phyloP scores from a whole-genome alignment of 2,797 vertebrate genomes.

The Leptodactylus fallax region DNA sequence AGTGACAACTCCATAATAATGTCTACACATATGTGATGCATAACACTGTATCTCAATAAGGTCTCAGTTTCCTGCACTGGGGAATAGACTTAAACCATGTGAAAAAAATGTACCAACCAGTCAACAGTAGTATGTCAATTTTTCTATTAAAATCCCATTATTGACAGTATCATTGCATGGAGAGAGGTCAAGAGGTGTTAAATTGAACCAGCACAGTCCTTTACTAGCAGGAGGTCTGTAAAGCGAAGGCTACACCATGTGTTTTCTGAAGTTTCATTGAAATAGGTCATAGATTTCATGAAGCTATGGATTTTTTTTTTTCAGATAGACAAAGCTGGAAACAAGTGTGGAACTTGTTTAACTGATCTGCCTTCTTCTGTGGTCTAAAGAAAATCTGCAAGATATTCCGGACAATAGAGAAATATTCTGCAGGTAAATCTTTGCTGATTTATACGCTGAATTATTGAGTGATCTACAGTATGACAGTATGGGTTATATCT shows the following conservation, averaged over 20 bases:
- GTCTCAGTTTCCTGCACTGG: not conserved
- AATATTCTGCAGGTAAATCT: slow-evolving; percentile 15
- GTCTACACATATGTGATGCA: not conserved
- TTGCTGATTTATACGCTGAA: not conserved
- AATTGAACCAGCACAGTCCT: slow-evolving; percentile 28
- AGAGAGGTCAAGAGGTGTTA: slow-evolving; percentile 49
- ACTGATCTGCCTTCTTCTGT: slow-evolving; percentile 1
- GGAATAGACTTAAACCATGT: not conserved
- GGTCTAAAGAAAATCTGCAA: slow-evolving; percentile 25
- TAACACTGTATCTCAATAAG: not conserved
- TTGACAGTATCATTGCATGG: slow-evolving; percentile 40
- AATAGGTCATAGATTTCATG: slow-evolving; percentile 46
- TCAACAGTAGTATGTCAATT: slow-evolving; percentile 23
- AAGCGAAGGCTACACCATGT: slow-evolving; percentile 5
- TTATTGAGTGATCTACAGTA: not conserved
- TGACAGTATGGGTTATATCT: not conserved
- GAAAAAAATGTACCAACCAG: slow-evolving; percentile 1
- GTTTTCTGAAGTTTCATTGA: slow-evolving; percentile 32
- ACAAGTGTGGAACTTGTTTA: not conserved
- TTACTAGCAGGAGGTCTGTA: slow-evolving; percentile 36
- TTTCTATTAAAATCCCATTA: slow-evolving; percentile 47
- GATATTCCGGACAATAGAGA: not conserved
- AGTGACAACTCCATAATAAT: not conserved
- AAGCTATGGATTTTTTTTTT: slow-evolving; percentile 5
- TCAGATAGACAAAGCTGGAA: not conserved